Conservation (phyloP, 2,797 vertebrate genomes). For the Fringilla coelebs region DNA sequence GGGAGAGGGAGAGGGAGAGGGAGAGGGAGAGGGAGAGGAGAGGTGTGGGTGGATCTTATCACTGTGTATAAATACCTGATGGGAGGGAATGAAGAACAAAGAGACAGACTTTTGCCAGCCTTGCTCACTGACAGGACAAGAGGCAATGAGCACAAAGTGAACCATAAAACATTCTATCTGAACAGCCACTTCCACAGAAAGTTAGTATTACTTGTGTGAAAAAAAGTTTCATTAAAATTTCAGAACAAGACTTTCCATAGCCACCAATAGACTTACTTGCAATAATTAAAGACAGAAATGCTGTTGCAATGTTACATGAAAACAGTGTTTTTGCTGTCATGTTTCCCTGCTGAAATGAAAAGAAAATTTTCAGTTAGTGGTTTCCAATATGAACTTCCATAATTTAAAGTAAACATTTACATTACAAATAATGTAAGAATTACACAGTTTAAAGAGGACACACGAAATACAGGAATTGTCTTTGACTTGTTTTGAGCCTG, state of each 20-base stretch:
- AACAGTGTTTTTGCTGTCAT: background rate
- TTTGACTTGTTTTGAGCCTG: background rate
- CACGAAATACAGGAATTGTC: background rate
- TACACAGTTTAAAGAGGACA: background rate
- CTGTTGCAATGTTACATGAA: constrained; percentile 8
- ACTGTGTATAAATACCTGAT: background rate
- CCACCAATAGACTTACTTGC: constrained; percentile 55
- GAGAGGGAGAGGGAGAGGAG: too few relatives aligned
- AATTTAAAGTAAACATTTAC: background rate
- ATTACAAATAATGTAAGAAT: background rate
- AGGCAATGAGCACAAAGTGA: background rate
- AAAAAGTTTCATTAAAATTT: background rate
- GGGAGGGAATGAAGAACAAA: background rate
- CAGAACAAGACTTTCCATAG: background rate
- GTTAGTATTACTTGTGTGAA: background rate
- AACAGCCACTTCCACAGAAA: background rate
- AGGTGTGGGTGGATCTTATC: background rate
- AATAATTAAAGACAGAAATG: constrained; percentile 26
- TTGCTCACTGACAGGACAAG: background rate
- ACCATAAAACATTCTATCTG: background rate
- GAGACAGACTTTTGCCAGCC: background rate
- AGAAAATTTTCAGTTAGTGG: background rate
- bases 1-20: too few relatives aligned
- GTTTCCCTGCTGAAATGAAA: background rate
- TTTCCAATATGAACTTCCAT: background rate